Evolutionary conservation across 2,888 invertebrate species (phyloP).

Genomic region (Andrena trimmerana): DNA sequence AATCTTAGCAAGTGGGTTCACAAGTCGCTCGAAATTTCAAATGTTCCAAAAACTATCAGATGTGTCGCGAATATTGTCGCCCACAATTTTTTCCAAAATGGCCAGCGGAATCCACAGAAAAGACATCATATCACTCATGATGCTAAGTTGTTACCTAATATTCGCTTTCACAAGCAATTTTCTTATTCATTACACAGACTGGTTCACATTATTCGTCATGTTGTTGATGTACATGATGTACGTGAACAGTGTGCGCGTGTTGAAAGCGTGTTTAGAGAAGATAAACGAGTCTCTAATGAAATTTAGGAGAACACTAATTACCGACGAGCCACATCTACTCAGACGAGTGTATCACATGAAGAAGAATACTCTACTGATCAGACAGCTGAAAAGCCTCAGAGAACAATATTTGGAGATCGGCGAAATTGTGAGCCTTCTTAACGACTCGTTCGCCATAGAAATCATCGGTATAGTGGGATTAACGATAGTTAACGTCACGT

Average conservation of each 20-base stretch:
- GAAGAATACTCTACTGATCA: slow-evolving; percentile 72
- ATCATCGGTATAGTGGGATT: slow-evolving; percentile 70
- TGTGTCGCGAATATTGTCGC: slow-evolving; percentile 64
- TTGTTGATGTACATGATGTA: slow-evolving; percentile 72
- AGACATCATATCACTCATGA: slow-evolving; percentile 64
- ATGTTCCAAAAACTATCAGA: slow-evolving; percentile 60
- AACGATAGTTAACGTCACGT: slow-evolving; percentile 76
- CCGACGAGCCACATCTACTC: slow-evolving; percentile 76
- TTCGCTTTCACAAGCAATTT: slow-evolving; percentile 9
- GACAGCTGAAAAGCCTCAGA: slow-evolving; percentile 72
- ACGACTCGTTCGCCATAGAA: slow-evolving; percentile 72
- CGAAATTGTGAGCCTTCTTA: slow-evolving; percentile 69
- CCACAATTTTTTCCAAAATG: slow-evolving; percentile 56
- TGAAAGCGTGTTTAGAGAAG: slow-evolving; percentile 71
- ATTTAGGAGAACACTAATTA: slow-evolving; percentile 64
- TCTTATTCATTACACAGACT: too few species aligned
- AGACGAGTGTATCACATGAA: slow-evolving; percentile 77
- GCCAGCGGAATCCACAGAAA: slow-evolving; percentile 66
- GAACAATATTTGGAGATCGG: slow-evolving; percentile 75
- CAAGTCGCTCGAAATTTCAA: slow-evolving; percentile 49
- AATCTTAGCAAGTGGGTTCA: slow-evolving; percentile 48
- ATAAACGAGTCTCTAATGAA: slow-evolving; percentile 70
- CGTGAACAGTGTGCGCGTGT: slow-evolving; percentile 70
- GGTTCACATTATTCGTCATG: slow-evolving; percentile 33
- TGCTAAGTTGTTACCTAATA: slow-evolving; percentile 56